phyloP scores from a whole-genome alignment of 2,113 vertebrate species.

The Pollimyrus isidori region DNA sequence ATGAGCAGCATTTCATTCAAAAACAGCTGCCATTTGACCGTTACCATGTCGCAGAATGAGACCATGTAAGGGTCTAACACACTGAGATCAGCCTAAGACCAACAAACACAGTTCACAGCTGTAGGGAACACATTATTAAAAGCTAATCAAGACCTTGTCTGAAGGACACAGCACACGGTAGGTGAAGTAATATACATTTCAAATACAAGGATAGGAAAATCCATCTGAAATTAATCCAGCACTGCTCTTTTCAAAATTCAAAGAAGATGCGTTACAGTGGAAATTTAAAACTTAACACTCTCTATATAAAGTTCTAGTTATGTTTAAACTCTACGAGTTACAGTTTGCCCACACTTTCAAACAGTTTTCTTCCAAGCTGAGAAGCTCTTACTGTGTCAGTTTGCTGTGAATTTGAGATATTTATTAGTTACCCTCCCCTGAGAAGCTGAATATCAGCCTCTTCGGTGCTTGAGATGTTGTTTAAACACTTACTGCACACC shows the following conservation, averaged over 20 bases:
- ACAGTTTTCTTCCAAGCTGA: neutral
- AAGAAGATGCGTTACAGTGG: neutral
- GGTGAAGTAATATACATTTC: neutral
- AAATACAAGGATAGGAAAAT: neutral
- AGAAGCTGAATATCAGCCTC: neutral
- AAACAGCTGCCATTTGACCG: neutral
- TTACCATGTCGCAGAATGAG: neutral
- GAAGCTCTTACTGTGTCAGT: neutral
- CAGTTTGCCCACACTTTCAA: neutral
- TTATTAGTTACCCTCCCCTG: neutral
- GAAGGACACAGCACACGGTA: neutral
- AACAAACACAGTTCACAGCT: neutral
- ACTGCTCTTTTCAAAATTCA: neutral
- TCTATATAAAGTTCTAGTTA: neutral
- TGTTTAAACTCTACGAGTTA: neutral
- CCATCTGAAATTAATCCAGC: neutral
- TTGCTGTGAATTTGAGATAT: neutral
- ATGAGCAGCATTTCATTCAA: neutral
- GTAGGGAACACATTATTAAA: neutral
- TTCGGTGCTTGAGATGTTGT: neutral
- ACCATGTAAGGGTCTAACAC: neutral
- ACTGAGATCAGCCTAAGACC: neutral
- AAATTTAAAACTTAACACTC: neutral
- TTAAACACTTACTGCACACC: neutral
- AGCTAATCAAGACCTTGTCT: neutral